These are phyloP conservation scores for Philhelius pedissequus DNA, from an alignment of 2,888 invertebrate species.

Conservation along the genomic window DNA sequence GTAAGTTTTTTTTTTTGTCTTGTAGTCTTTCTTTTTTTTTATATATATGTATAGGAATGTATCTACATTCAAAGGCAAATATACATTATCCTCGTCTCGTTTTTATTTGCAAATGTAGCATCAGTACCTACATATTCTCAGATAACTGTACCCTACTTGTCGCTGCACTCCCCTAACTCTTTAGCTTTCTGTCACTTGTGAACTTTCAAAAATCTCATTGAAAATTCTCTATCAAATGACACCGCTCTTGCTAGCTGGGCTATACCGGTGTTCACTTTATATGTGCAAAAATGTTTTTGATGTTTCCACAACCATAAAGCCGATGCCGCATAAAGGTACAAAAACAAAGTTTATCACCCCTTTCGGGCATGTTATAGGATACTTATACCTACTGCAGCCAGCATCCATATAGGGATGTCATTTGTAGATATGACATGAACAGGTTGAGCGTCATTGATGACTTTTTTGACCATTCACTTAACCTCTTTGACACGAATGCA, in stretches of 20 bases:
- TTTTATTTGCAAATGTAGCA: conserved; percentile 14
- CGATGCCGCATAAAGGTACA: conserved; percentile 34
- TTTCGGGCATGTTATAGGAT: conserved; percentile 55
- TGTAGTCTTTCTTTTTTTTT: neutral
- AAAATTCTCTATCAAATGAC: conserved; percentile 60
- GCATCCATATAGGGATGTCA: conserved; percentile 36
- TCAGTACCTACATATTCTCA: neutral
- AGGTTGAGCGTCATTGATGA: conserved; percentile 64
- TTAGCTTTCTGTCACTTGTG: conserved; percentile 4
- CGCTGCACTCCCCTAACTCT: conserved; percentile 4
- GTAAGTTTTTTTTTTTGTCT: conserved; percentile 81
- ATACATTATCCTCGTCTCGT: neutral
- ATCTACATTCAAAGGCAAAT: neutral
- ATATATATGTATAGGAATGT: too few relatives aligned
- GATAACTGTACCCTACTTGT: conserved; percentile 13
- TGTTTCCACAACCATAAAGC: conserved; percentile 53
- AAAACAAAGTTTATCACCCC: conserved; percentile 68
- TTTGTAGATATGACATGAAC: conserved; percentile 43
- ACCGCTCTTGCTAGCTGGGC: conserved; percentile 13
- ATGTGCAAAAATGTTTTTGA: conserved; percentile 70
- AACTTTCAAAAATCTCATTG: conserved; percentile 51
- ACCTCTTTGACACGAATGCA: conserved; percentile 68
- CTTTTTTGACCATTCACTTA: conserved; percentile 71
- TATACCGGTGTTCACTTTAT: neutral
- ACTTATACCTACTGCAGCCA: neutral